Evolutionary conservation across 2,888 invertebrate species (phyloP), one percentile per base, ranked within the genome.

Genomic region (Ashinkailepas kermadecensis): DNA sequence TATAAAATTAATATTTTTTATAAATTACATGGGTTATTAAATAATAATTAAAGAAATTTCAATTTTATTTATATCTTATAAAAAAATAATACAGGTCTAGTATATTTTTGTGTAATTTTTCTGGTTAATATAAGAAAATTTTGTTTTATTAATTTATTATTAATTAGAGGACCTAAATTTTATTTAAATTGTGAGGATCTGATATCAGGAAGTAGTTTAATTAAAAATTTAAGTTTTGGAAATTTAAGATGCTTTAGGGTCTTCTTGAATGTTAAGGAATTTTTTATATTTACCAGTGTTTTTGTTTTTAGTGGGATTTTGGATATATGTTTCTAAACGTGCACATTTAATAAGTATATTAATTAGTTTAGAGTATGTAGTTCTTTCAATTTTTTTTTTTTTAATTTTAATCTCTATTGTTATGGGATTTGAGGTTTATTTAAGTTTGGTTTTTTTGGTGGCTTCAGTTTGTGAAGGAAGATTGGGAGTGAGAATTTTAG

Each of bases 291-390:
- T 85, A 87, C 86, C 81, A 86, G 85, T 84, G 86, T 86, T 83
- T 88, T 90, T 91, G 89, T 89, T 89, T 89, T 88, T 91, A 91
- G 90, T 91, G 91, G 91, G 89, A 85, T 88, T 81, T 84, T 88
- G 91, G 91, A 91, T 91, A 89, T 90, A 91, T 91, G 91, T 91
- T 91, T 91, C 91, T 91, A 91, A 90, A 89, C 91, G 91, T 91
- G 91, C 90, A 86, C 89, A 90, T 89, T 85, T 89, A 12, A 25
- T 74, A 74, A 25, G 8, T 91, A 91, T 91, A 91, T 89, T 91
- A 91, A 58, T 58, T 58, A 58, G 58, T 58, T 13, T 58, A 13
- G 58, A 59, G 25, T 81, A 81, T 15, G 80, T 82, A 11, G 58
- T 13, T 18, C 81, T 82, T 79, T 23, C 82, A 25, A 81, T 83